These are phyloP conservation scores for Caenorhabditis sp. DNA, from an alignment of 2,888 invertebrate species.

Conservation along the genomic window DNA sequence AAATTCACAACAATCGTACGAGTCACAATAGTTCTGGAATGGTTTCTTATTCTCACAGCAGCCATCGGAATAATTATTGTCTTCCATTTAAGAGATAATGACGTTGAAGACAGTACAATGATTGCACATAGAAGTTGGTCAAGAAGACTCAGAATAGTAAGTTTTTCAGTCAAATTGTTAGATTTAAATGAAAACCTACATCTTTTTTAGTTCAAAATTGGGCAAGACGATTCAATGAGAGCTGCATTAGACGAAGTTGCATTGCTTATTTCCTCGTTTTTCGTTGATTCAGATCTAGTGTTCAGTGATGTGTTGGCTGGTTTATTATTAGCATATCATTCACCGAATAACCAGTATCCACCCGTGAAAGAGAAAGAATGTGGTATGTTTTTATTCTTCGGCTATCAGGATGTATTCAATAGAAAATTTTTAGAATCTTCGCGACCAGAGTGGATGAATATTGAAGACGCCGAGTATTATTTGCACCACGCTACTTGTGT, in stretches of 20 bases:
- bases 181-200: constrained; percentile 4
- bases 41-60: constrained; percentile 62
- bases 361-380: constrained; percentile 29
- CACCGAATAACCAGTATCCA: constrained; percentile 55
- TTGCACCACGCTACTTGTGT: constrained; percentile 83
- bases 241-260: constrained; percentile 69
- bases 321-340: constrained; percentile 79
- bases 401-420: too few relatives aligned
- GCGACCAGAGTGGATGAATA: constrained; percentile 46
- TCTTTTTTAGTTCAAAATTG: constrained; percentile 64
- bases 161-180: neutral
- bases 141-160: constrained; percentile 53
- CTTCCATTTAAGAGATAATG: constrained; percentile 50
- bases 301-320: constrained; percentile 89
- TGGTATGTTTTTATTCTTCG: constrained; percentile 19
- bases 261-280: constrained; percentile 66
- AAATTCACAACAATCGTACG: constrained; percentile 47
- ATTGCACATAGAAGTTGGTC: constrained; percentile 60
- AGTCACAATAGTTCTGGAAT: constrained; percentile 64
- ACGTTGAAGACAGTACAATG: constrained; percentile 53
- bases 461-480: constrained; percentile 51
- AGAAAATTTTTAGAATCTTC: constrained; percentile 7
- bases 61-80: constrained; percentile 57
- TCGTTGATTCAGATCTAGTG: constrained; percentile 78
- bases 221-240: constrained; percentile 62